Percentiles rank a stretch among this genome's conserved stretches.
Conservation (phyloP, 2,797 vertebrate genomes). For the Philypnodon macrostomus region DNA sequence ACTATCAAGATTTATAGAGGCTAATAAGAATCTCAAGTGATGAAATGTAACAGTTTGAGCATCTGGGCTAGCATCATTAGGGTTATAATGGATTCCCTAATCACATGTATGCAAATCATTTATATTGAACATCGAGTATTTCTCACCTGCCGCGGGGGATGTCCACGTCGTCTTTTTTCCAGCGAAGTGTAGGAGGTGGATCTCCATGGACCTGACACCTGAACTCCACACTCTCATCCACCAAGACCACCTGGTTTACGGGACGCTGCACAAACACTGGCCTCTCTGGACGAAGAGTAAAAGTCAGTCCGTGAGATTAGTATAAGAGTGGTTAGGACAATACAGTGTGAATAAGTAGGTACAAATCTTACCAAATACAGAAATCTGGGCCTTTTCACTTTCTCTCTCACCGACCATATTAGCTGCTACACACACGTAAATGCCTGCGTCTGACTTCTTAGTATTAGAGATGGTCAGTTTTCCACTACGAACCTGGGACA, state of each 20-base stretch:
- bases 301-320: conserved; percentile 31
- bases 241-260: conserved; percentile 94
- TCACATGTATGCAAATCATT: conserved; percentile 11
- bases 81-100: conserved; percentile 28
- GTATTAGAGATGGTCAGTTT: conserved; percentile 93
- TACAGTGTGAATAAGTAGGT: neutral
- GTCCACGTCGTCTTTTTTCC: conserved; percentile 92
- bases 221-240: conserved; percentile 92
- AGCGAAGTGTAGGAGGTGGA: conserved; percentile 87
- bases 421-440: conserved; percentile 91
- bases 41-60: conserved; percentile 29
- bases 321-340: conserved; percentile 29
- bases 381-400: conserved; percentile 93
- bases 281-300: conserved; percentile 78
- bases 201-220: conserved; percentile 95
- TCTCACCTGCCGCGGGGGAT: conserved; percentile 89
- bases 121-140: conserved; percentile 4
- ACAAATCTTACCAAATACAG: conserved; percentile 88
- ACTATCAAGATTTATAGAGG: conserved; percentile 39
- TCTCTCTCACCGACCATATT: conserved; percentile 97
- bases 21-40: conserved; percentile 32
- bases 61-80: conserved; percentile 17
- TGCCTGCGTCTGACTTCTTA: conserved; percentile 88
- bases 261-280: conserved; percentile 91
- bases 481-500: conserved; percentile 86